These are phyloP conservation scores for Cybosia mesomella DNA, from an alignment of 2,888 invertebrate species.

Conservation along the genomic window DNA sequence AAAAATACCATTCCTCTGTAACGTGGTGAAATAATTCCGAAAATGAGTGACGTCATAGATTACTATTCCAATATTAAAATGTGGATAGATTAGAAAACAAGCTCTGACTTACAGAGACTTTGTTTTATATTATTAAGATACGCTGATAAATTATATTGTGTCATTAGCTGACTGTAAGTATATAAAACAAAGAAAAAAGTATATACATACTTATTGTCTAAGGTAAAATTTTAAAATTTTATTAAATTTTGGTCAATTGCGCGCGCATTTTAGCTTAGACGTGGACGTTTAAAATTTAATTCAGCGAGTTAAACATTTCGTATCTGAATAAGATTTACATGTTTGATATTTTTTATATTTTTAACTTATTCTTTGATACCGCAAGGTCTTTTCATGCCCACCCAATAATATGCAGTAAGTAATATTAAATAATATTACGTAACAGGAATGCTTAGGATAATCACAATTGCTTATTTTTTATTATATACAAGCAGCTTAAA, in stretches of 20 bases:
- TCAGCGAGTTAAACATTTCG: too few relatives aligned
- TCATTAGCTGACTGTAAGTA: background rate
- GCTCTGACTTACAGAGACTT: background rate
- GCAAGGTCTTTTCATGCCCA: background rate
- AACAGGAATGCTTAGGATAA: conserved; percentile 20
- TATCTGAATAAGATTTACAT: too few relatives aligned
- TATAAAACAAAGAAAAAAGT: too few relatives aligned
- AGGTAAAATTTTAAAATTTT: background rate
- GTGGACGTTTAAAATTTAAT: too few relatives aligned
- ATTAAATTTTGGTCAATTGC: background rate
- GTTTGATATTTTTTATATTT: too few relatives aligned
- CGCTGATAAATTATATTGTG: background rate
- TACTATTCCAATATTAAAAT: background rate
- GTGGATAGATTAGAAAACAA: background rate
- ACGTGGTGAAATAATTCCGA: background rate
- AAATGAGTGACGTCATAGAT: background rate
- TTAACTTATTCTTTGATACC: background rate
- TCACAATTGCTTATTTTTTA: conserved; percentile 13
- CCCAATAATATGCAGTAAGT: background rate
- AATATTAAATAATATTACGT: background rate
- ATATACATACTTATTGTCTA: background rate
- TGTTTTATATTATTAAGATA: background rate
- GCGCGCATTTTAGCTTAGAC: background rate
- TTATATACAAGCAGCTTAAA: conserved; percentile 5
- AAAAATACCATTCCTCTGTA: too few relatives aligned